phyloP scores from a whole-genome alignment of 1,140 invertebrate species.

The Saccostrea echinata region DNA sequence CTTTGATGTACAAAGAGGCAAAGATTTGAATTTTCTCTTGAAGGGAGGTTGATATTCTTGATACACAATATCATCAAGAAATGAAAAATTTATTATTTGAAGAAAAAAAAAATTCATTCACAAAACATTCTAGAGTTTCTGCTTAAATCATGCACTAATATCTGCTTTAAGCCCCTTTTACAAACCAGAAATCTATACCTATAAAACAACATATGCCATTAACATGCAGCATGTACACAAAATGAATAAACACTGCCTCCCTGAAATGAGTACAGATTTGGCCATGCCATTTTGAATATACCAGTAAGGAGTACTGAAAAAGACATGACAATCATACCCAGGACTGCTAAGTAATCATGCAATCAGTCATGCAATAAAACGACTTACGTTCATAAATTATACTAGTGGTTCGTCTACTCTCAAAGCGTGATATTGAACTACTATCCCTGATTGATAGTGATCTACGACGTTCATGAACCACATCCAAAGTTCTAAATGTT shows the following conservation, averaged over 20 bases:
- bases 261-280: too few relatives aligned
- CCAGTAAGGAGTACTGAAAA: too few relatives aligned
- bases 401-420: background rate
- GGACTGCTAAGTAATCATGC: background rate
- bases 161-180: too few relatives aligned
- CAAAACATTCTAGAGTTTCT: too few relatives aligned
- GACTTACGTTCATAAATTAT: conserved; percentile 2
- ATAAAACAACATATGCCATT: too few relatives aligned
- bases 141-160: too few relatives aligned
- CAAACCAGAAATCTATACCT: too few relatives aligned
- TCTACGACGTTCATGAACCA: background rate
- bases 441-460: background rate
- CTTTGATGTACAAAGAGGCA: background rate
- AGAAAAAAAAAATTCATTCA: too few relatives aligned
- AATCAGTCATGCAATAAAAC: background rate
- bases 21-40: background rate
- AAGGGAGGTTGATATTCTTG: too few relatives aligned
- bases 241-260: background rate
- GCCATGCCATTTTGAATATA: too few relatives aligned
- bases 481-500: background rate
- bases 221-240: background rate
- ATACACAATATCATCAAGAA: too few relatives aligned
- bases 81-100: too few relatives aligned
- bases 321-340: background rate
- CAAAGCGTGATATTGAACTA: conserved; percentile 15